Conservation (phyloP, 1,140 invertebrate genomes). For the Drosophila teissieri region DNA sequence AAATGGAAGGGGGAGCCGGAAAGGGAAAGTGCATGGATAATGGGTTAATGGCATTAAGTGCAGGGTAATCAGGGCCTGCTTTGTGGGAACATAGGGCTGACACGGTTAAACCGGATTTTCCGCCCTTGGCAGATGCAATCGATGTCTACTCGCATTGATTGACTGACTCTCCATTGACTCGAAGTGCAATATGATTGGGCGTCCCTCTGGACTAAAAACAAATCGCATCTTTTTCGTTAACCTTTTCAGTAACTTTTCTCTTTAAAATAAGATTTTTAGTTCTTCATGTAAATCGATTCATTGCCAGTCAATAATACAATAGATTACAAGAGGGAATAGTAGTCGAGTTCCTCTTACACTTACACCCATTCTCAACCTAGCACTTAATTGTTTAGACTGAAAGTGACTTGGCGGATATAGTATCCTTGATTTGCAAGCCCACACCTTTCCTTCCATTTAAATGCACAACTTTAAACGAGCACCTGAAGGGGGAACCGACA, state of each 20-base stretch:
- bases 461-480: slow-evolving; percentile 3
- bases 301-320: no score
- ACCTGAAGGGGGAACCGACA: slow-evolving; percentile 13
- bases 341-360: no score
- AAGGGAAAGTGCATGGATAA: slow-evolving; percentile 29
- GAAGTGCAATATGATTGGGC: background rate
- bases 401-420: no score
- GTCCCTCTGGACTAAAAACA: background rate
- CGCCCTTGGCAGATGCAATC: slow-evolving; percentile 22
- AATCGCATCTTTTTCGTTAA: background rate
- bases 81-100: background rate
- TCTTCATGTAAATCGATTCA: no score
- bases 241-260: no score
- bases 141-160: slow-evolving; percentile 10
- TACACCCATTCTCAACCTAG: no score
- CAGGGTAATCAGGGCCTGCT: slow-evolving; percentile 31
- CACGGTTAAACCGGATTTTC: slow-evolving; percentile 20
- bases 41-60: slow-evolving; percentile 45
- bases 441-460: slow-evolving; percentile 12
- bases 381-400: no score
- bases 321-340: no score
- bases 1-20: background rate
- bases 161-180: background rate
- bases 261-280: no score
- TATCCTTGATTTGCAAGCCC: background rate